A percentile compares a stretch with the other conserved stretches of the same genome.
Conservation (phyloP, 2,797 vertebrate genomes). For the Paramormyrops hopkinsi region DNA sequence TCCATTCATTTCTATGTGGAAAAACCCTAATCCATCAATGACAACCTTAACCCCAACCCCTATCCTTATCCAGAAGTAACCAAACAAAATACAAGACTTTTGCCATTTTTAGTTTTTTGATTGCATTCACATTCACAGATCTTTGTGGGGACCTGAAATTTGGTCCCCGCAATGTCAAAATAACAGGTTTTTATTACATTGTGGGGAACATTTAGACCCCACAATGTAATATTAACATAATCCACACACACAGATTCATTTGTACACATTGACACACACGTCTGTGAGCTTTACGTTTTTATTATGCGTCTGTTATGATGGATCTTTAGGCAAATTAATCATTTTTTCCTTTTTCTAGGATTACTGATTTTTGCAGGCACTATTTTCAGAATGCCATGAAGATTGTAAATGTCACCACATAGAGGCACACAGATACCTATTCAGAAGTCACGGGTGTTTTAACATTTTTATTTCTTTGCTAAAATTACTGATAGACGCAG, state of each 20-base stretch:
- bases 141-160: not conserved
- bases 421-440: not conserved
- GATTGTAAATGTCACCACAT: not conserved
- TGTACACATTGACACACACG: not conserved
- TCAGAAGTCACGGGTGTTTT: not conserved
- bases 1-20: not conserved
- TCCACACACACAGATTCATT: not conserved
- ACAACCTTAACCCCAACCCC: not conserved
- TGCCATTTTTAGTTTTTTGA: not conserved
- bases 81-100: not conserved
- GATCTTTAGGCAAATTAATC: not conserved
- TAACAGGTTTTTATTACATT: no score
- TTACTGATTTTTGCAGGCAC: not conserved
- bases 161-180: not conserved
- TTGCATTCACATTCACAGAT: not conserved
- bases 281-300: not conserved
- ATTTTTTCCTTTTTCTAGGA: not conserved
- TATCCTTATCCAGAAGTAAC: not conserved
- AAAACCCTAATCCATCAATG: not conserved
- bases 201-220: not conserved
- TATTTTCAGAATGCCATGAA: not conserved
- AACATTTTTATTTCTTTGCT: not conserved
- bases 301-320: not conserved
- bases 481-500: not conserved
- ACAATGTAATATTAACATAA: not conserved